These are phyloP conservation scores for Microhierax caerulescens DNA, from an alignment of 2,797 vertebrate species.

Conservation along the genomic window DNA sequence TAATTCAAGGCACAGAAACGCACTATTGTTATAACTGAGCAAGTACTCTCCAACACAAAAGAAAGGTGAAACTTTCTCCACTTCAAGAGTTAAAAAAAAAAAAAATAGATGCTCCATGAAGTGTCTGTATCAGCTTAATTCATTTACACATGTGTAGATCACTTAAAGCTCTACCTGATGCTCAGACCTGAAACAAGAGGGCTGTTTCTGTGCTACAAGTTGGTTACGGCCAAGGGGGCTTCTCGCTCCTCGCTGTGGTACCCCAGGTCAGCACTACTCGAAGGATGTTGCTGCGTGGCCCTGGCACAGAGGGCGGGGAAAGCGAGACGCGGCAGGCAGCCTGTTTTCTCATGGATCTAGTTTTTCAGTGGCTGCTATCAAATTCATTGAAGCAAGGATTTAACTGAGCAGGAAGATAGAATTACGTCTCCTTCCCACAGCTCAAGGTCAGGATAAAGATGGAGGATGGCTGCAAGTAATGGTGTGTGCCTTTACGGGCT, in stretches of 20 bases:
- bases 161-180: not conserved
- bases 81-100: not conserved
- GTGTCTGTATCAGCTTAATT: not conserved
- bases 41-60: not conserved
- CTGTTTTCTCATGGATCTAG: slow-evolving; percentile 64
- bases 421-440: slow-evolving; percentile 53
- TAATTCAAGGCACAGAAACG: not conserved
- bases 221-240: not conserved
- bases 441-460: slow-evolving; percentile 57
- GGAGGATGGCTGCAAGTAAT: not conserved
- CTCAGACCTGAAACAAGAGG: not conserved
- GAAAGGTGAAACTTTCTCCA: not conserved
- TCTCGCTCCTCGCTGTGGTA: not conserved
- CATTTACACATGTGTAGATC: not conserved
- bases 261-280: not conserved
- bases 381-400: slow-evolving; percentile 67
- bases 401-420: slow-evolving; percentile 49
- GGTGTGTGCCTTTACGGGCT: not conserved
- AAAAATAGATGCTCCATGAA: not conserved
- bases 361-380: slow-evolving; percentile 61
- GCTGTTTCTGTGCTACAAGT: not conserved
- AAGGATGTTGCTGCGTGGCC: not conserved
- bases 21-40: not conserved
- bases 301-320: not conserved
- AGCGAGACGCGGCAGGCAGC: not conserved